Evolutionary conservation across 2,888 invertebrate genomes (phyloP).

Genomic region (Himalopsyche tibetana): DNA sequence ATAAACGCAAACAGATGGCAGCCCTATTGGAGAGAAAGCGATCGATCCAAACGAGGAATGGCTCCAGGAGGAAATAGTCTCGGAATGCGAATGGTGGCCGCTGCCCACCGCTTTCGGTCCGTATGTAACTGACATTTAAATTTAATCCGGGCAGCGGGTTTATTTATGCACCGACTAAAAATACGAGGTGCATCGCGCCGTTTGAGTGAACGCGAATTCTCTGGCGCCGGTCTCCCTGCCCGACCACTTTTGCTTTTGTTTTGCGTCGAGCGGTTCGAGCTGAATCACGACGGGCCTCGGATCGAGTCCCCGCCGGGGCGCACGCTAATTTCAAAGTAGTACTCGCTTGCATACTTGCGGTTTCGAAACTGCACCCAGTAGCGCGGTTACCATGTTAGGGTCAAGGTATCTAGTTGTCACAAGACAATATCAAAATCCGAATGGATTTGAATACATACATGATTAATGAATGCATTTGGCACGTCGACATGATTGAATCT

Average conservation of each 20-base stretch:
- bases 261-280: background rate
- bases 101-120: conserved; percentile 41
- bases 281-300: conserved; percentile 8
- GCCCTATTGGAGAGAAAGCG: background rate
- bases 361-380: conserved; percentile 11
- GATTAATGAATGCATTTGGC: too few species aligned
- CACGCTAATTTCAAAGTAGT: conserved; percentile 42
- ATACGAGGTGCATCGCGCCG: conserved; percentile 33
- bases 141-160: conserved; percentile 36
- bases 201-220: conserved; percentile 34
- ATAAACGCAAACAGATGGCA: background rate
- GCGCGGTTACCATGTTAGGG: background rate
- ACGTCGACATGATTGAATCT: too few species aligned
- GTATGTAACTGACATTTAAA: conserved; percentile 22
- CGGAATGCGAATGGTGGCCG: conserved; percentile 31
- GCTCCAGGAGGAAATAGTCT: conserved; percentile 22
- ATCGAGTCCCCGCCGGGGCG: background rate
- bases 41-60: conserved; percentile 38
- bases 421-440: too few species aligned
- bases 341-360: conserved; percentile 5
- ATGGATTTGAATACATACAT: too few species aligned
- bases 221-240: conserved; percentile 13
- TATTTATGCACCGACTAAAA: conserved; percentile 39
- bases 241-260: conserved; percentile 42
- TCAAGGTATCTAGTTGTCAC: background rate